phyloP scores from a whole-genome alignment of 2,797 vertebrate genomes.

The Bothrops alternatus region DNA sequence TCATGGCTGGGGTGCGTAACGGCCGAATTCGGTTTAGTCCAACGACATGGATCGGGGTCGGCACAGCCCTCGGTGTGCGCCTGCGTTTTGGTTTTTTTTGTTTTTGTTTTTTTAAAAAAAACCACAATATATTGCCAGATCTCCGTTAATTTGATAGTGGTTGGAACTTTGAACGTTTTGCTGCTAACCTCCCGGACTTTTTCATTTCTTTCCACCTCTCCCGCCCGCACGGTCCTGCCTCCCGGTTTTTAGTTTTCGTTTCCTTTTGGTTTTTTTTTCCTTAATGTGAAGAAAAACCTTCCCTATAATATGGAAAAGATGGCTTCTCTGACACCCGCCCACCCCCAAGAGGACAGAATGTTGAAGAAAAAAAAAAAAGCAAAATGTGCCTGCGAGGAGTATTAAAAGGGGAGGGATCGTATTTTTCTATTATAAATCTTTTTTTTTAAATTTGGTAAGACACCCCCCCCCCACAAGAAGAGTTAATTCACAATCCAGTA shows the following conservation, averaged over 20 bases:
- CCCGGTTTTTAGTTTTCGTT: constrained; percentile 1
- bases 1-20: constrained; percentile 71
- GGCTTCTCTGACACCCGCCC: constrained; percentile 39
- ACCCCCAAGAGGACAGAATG: constrained; percentile 64
- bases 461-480: constrained; percentile 34
- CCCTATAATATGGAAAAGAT: constrained; percentile 42
- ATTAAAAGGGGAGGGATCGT: constrained; percentile 64
- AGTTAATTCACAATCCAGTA: constrained; percentile 51
- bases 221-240: constrained; percentile 68
- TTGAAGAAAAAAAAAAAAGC: constrained; percentile 58
- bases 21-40: constrained; percentile 66
- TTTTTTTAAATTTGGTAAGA: constrained; percentile 64
- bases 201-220: constrained; percentile 44
- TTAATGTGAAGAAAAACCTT: constrained; percentile 53
- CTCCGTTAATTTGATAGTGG: constrained; percentile 76
- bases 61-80: constrained; percentile 57
- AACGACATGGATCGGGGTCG: constrained; percentile 71
- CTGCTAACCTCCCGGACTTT: constrained; percentile 66
- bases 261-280: constrained; percentile 30
- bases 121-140: constrained; percentile 47
- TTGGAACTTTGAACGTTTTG: constrained; percentile 77
- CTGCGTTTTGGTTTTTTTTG: constrained; percentile 36
- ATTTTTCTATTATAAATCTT: constrained; percentile 75
- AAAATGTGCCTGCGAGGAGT: constrained; percentile 76
- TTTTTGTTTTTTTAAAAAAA: not conserved